These are phyloP conservation scores for Vireo altiloquus DNA, from an alignment of 2,113 vertebrate species.

Conservation along the genomic window DNA sequence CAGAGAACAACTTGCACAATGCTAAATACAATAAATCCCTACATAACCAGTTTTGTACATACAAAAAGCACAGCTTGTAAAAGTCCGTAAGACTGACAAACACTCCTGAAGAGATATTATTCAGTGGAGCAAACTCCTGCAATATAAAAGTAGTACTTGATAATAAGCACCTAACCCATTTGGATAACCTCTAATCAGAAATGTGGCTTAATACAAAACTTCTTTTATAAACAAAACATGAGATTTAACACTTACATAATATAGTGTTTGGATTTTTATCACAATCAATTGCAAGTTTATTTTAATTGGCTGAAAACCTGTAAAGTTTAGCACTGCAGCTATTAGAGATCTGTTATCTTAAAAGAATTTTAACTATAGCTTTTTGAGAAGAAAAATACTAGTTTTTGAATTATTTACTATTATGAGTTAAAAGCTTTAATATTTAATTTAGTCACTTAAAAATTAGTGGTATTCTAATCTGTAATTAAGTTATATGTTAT, in stretches of 20 bases:
- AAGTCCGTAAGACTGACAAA: neutral
- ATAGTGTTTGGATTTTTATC: neutral
- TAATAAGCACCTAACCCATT: neutral
- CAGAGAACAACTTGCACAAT: neutral
- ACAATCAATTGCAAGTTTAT: neutral
- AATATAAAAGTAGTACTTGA: neutral
- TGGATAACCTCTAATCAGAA: neutral
- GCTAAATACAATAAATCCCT: slow-evolving; percentile 21
- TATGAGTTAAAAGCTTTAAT: neutral
- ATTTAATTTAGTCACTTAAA: neutral
- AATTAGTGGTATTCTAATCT: neutral
- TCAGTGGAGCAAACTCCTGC: neutral
- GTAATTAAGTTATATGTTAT: neutral
- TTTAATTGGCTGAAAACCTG: neutral
- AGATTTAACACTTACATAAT: neutral
- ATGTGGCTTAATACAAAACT: neutral
- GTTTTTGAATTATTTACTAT: neutral
- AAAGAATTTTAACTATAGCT: neutral
- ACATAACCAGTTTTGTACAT: slow-evolving; percentile 11
- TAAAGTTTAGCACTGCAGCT: neutral
- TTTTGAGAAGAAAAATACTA: neutral
- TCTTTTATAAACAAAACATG: neutral
- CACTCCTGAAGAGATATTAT: neutral
- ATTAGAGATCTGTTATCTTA: neutral
- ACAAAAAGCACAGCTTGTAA: slow-evolving; percentile 23